Evolutionary conservation across 2,797 vertebrate genomes (phyloP), one percentile per base, ranked within the genome.

Genomic region (Remorina albescens): DNA sequence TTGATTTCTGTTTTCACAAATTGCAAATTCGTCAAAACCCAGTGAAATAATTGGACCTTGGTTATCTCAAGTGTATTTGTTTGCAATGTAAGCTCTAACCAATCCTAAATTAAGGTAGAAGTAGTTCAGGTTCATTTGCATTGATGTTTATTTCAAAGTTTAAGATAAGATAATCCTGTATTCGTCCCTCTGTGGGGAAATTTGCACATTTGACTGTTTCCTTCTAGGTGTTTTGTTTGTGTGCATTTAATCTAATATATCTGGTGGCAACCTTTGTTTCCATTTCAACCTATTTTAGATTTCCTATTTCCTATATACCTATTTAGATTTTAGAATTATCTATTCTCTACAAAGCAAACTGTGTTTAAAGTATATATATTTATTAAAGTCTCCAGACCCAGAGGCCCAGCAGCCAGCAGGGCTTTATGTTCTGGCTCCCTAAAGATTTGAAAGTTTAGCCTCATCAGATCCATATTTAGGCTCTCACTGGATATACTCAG

Each of bases 401-500:
- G 60, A 49, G 30, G 32, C 42, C 59, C 59, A 49, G 60, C 46
- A 46, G 26, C 19, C 23, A 30, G 9, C 18, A 10, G 42, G 19
- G 39, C 19, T 34, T 4, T 21, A 23, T 59, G 34, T 16, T 28
- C 49, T 26, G 3, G 4, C 10, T 15, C 23, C 19, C 47, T 11
- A 25, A 54, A 54, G 30, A 42, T 32, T 25, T 15, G 30, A 21
- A 50, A 49, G 78, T 95, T 96, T 85, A 82, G 54, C 67, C 95
- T 95, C 81, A 91, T 96, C 89, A 96, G 94, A 85, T 96, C 96
- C 28, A 65, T 81, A 94, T 96, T 54, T 83, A 95, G 95, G 95
- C 96, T 92, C 59, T 21, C 19, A 21, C 8, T 21, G 9, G 30
- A 28, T 4, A 2, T n/a, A n/a, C 34, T 68, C 37, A 54, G 44